Conservation (phyloP, 2,888 invertebrate genomes). For the Apamea crenata region DNA sequence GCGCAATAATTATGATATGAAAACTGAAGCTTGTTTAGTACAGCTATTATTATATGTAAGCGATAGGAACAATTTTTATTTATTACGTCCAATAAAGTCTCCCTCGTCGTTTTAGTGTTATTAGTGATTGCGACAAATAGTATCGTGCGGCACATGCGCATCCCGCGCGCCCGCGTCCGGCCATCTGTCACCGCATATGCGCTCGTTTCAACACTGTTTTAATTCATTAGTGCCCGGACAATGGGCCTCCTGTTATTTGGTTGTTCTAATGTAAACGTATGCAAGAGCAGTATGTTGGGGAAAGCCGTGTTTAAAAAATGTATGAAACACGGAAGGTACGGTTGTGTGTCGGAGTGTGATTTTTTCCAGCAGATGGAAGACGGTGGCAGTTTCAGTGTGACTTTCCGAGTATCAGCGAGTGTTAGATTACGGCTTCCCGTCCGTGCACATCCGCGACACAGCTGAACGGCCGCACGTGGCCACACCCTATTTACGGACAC, state of each 20-base stretch:
- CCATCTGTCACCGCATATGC: slow-evolving; percentile 89
- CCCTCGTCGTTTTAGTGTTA: slow-evolving; percentile 75
- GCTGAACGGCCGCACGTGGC: slow-evolving; percentile 90
- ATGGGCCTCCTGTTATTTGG: slow-evolving; percentile 79
- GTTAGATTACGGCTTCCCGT: slow-evolving; percentile 89
- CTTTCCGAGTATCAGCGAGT: slow-evolving; percentile 83
- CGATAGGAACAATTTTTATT: slow-evolving; percentile 65
- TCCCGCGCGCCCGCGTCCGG: slow-evolving; percentile 84
- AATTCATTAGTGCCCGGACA: slow-evolving; percentile 87
- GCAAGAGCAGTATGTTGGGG: slow-evolving; percentile 7
- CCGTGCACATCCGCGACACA: slow-evolving; percentile 88
- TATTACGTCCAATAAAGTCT: slow-evolving; percentile 69
- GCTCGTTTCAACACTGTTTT: slow-evolving; percentile 86
- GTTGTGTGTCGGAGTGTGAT: slow-evolving; percentile 8
- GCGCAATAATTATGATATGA: slow-evolving; percentile 65
- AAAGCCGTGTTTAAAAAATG: slow-evolving; percentile 10
- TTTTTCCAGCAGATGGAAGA: slow-evolving; percentile 44
- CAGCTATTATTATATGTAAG: slow-evolving; percentile 46
- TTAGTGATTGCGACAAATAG: slow-evolving; percentile 85
- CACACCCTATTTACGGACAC: slow-evolving; percentile 90
- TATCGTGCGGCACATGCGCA: slow-evolving; percentile 84
- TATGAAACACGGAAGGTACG: slow-evolving; percentile 1
- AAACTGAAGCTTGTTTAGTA: slow-evolving; percentile 64
- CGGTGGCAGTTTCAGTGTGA: slow-evolving; percentile 76
- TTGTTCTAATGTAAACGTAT: slow-evolving; percentile 73